Evolutionary conservation across 2,888 invertebrate genomes (phyloP).

Genomic region (Linnaemya tessellans): DNA sequence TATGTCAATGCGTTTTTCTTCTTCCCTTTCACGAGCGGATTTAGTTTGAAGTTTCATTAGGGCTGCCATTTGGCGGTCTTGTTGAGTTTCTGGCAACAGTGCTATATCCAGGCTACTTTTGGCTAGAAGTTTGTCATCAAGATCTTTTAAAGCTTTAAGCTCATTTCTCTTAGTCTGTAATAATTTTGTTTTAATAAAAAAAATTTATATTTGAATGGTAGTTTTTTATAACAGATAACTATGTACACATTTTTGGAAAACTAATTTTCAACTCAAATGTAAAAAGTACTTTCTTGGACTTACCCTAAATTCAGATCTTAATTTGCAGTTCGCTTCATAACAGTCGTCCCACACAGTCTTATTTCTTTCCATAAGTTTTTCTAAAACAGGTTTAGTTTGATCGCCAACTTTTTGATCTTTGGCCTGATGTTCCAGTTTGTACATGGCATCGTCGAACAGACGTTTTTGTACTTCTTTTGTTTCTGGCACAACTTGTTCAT

Average conservation of each 20-base stretch:
- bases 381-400: constrained; percentile 88
- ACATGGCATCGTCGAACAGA: constrained; percentile 98
- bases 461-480: constrained; percentile 95
- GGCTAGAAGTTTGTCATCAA: constrained; percentile 88
- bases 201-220: no score
- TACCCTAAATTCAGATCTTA: constrained; percentile 94
- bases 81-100: constrained; percentile 90
- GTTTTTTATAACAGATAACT: neutral
- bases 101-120: constrained; percentile 91
- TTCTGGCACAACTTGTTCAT: constrained; percentile 96
- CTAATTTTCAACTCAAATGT: no score
- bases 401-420: constrained; percentile 90
- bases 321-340: constrained; percentile 93
- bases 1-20: constrained; percentile 84
- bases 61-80: constrained; percentile 91
- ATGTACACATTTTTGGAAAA: neutral
- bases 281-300: constrained; percentile 74
- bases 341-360: constrained; percentile 95
- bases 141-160: constrained; percentile 87
- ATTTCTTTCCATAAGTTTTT: constrained; percentile 90
- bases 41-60: constrained; percentile 88
- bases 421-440: constrained; percentile 95
- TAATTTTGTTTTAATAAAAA: neutral
- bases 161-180: constrained; percentile 89
- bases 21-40: constrained; percentile 86